Base-by-base conservation (phyloP, 2,888 invertebrate species). In the Hartigia nigra region DNA sequence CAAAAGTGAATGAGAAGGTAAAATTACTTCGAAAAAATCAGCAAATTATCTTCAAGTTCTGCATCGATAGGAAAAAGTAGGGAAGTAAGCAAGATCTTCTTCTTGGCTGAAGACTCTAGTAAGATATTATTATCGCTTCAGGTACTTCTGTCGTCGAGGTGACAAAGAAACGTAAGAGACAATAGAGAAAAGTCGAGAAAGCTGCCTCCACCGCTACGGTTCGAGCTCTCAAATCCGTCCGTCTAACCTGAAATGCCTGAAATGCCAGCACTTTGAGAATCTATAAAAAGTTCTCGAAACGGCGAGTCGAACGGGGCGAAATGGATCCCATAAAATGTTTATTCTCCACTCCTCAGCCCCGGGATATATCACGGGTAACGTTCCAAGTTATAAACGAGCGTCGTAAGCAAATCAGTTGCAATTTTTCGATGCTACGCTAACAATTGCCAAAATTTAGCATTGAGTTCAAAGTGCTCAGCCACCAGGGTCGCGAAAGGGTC, bases 271-370 rank as follows among this genome's bases (percentile, higher is more conserved):
- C 82, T 85, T 86, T 85, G 79, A 80, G 80, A 85, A 86, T 84
- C 86, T 86, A 85, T 87, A 86, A 86, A 87, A 86, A 87, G 84
- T 87, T 86, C 81, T 81, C 80, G 78, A 81, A 78, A 81, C 81
- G 81, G 34, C 78, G 81, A 79, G 76, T 76, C 74, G 79, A 81
- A 75, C 80, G 23, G 23, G 55, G 78, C 80, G 83, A 84, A 86
- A 86, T 84, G 84, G 83, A 84, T 81, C 81, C 82, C 82, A 83
- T 86, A 86, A 87, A 87, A 86, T 83, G 83, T 85, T 86, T 84
- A 86, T 84, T 82, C 81, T 81, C 83, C 78, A 76, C 74, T 76
- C 79, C 36, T 35, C 74, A 69, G 75, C 69, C 70, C 69, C 70
- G 76, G 55, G 23, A 55, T 23, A 23, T 55, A 5, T 9, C 23